Conservation (phyloP, 2,888 invertebrate species). For the Uropetala carovei region DNA sequence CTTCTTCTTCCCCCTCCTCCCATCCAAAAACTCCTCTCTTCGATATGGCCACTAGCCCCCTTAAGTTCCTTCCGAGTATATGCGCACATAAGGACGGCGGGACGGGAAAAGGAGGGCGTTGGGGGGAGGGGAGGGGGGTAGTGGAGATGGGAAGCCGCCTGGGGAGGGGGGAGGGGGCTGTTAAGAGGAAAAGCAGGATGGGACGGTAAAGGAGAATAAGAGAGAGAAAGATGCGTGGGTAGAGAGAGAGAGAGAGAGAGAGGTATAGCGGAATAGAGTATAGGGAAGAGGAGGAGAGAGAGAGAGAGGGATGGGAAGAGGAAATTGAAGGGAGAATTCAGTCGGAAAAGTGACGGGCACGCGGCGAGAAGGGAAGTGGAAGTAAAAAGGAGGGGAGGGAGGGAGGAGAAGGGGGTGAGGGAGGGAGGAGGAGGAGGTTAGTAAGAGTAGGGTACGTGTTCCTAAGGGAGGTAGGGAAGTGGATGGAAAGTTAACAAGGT, state of each 20-base stretch:
- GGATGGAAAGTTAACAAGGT: conserved; percentile 29
- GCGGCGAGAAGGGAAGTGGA: neutral
- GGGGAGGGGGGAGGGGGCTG: neutral
- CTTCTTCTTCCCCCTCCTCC: neutral
- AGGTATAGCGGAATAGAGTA: too few species aligned
- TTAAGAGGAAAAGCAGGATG: too few species aligned
- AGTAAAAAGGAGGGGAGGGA: neutral
- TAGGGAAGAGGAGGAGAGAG: neutral
- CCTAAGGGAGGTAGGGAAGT: neutral
- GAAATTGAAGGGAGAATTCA: conserved; percentile 24
- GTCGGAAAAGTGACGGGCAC: neutral
- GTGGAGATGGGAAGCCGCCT: too few species aligned
- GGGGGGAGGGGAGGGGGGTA: neutral
- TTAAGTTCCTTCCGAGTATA: neutral
- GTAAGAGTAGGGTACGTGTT: too few species aligned
- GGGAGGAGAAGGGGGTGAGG: neutral
- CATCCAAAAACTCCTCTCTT: neutral
- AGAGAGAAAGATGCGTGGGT: too few species aligned
- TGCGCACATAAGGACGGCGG: neutral
- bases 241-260: too few species aligned
- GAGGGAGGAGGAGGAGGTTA: too few species aligned
- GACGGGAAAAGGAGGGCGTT: neutral
- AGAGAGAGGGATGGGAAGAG: neutral
- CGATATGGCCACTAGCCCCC: neutral
- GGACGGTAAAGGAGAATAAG: too few species aligned